These are phyloP conservation scores for Ennomos fuscantarius DNA, from an alignment of 2,888 invertebrate genomes.

Conservation along the genomic window DNA sequence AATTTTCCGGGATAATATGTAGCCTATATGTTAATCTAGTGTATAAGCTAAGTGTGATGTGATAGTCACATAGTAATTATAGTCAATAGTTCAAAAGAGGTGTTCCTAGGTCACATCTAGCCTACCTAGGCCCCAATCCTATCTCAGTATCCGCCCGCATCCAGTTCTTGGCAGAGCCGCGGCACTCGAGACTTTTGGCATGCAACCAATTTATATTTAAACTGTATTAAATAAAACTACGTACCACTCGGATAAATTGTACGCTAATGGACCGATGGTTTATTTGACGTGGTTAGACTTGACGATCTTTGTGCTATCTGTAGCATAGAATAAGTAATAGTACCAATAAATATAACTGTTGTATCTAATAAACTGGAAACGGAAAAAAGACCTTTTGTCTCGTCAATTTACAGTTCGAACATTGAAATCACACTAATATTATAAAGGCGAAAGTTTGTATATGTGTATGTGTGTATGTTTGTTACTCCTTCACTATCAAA, in stretches of 20 bases:
- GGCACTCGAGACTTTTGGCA: constrained; percentile 50
- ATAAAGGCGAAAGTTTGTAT: too few species aligned
- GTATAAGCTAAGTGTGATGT: too few species aligned
- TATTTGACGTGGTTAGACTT: constrained; percentile 13
- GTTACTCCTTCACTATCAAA: too few species aligned
- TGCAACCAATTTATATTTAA: constrained; percentile 62
- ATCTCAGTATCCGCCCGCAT: constrained; percentile 54
- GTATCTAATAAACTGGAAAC: constrained; percentile 4
- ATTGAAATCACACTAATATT: too few species aligned
- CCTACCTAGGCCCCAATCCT: constrained; percentile 21
- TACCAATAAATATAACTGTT: too few species aligned
- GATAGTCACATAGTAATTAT: too few species aligned
- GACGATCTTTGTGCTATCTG: not conserved
- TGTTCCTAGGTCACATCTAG: constrained; percentile 35
- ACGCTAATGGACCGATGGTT: constrained; percentile 39
- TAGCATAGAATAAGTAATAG: not conserved
- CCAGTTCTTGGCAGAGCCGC: constrained; percentile 62
- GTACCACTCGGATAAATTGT: constrained; percentile 52
- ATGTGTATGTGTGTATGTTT: too few species aligned
- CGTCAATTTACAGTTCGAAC: too few species aligned
- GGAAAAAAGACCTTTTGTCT: too few species aligned
- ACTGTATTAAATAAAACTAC: constrained; percentile 60
- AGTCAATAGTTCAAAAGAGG: too few species aligned
- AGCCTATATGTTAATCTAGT: too few species aligned
- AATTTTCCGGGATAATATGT: too few species aligned